A percentile compares a stretch with the other conserved stretches of the same genome.
Conservation (phyloP, 35 echinoderm and acorn worm genomes). For the Lytechinus pictus region DNA sequence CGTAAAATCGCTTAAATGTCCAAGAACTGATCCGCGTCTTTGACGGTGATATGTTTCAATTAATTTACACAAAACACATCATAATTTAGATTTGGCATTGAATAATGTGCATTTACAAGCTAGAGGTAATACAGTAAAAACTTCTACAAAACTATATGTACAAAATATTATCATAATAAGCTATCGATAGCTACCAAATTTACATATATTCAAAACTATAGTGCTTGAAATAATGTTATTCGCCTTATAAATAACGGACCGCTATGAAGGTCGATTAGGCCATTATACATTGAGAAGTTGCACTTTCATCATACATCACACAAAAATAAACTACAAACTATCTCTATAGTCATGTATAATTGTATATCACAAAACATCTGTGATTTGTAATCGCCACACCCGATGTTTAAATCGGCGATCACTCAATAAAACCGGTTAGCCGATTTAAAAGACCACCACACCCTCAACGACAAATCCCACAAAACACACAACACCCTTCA, state of each 20-base stretch:
- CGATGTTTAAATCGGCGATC: not conserved
- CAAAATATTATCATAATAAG: not conserved
- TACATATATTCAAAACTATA: not conserved
- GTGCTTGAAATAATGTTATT: not conserved
- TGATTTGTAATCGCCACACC: not conserved
- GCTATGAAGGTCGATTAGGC: not conserved
- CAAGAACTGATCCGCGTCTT: not conserved
- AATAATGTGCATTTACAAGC: not conserved
- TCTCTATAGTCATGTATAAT: not conserved
- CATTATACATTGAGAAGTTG: not conserved
- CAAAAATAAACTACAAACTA: not conserved
- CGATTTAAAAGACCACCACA: not conserved
- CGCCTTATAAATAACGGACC: slow-evolving; percentile 10
- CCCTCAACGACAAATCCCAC: not conserved
- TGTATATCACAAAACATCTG: not conserved
- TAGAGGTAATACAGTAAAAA: slow-evolving; percentile 14
- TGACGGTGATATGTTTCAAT: not conserved
- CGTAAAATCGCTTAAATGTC: not conserved
- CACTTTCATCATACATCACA: not conserved
- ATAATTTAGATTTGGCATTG: slow-evolving; percentile 14
- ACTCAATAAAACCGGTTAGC: not conserved
- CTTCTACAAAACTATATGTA: slow-evolving; percentile 4
- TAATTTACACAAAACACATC: not conserved
- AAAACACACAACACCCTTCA: not conserved
- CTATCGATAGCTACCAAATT: not conserved